phyloP scores from a whole-genome alignment of 2,113 vertebrate species.

The Protomyctophum bolini region DNA sequence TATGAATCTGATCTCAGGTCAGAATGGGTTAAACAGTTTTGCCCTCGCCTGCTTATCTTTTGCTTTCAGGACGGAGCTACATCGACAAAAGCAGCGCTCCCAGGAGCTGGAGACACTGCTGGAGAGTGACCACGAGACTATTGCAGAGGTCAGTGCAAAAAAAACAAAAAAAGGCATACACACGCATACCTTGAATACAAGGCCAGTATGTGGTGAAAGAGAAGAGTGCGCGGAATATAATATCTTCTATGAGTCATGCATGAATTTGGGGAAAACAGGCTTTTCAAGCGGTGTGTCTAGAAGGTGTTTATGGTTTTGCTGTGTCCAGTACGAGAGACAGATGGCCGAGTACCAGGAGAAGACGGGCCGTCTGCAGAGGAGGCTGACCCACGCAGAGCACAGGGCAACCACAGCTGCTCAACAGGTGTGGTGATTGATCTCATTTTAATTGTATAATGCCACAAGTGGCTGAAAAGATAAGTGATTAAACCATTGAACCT shows the following conservation, averaged over 20 bases:
- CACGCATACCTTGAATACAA: neutral
- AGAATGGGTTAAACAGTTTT: neutral
- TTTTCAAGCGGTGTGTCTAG: neutral
- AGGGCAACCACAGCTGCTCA: conserved; percentile 83
- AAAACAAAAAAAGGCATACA: neutral
- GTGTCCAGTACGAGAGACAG: conserved; percentile 84
- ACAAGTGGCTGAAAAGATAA: too few relatives aligned
- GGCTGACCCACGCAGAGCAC: conserved; percentile 88
- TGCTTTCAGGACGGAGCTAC: conserved; percentile 85
- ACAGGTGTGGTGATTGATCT: conserved; percentile 78
- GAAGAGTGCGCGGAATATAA: neutral
- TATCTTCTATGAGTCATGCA: neutral
- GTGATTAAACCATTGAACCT: too few relatives aligned
- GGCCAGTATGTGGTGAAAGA: neutral
- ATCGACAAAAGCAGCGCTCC: conserved; percentile 84
- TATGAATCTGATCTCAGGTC: too few relatives aligned
- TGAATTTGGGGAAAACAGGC: neutral
- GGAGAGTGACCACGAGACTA: conserved; percentile 82
- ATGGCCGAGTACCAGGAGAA: conserved; percentile 85
- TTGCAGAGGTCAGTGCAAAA: conserved; percentile 82
- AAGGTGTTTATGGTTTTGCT: neutral
- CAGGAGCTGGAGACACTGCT: conserved; percentile 86
- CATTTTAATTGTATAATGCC: neutral
- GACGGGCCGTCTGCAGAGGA: conserved; percentile 83
- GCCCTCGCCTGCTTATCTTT: neutral